Conservation (phyloP, 2,888 invertebrate genomes). For the Drosophila siamana region DNA sequence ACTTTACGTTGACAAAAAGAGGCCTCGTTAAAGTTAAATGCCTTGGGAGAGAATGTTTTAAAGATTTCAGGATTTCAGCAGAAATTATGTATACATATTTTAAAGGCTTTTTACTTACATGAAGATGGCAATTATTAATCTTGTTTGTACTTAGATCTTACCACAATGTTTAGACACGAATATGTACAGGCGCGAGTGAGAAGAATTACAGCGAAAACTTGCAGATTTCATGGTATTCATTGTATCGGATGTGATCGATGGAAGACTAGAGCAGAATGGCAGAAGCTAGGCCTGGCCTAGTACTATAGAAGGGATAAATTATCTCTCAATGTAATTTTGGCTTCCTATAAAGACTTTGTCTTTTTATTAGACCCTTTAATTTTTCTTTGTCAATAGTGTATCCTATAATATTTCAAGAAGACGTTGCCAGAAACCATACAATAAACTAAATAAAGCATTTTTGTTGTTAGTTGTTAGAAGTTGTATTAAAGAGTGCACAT, state of each 20-base stretch:
- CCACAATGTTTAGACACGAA: constrained; percentile 65
- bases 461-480: constrained; percentile 22
- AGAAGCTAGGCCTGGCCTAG: constrained; percentile 45
- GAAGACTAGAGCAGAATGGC: constrained; percentile 67
- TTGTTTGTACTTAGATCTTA: constrained; percentile 47
- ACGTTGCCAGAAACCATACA: constrained; percentile 49
- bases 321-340: background rate
- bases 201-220: constrained; percentile 75
- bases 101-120: constrained; percentile 42
- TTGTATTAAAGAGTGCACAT: constrained; percentile 30
- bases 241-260: constrained; percentile 38
- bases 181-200: constrained; percentile 74
- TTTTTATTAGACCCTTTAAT: background rate
- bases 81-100: background rate
- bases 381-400: background rate
- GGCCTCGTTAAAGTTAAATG: constrained; percentile 31
- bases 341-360: background rate
- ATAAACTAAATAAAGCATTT: constrained; percentile 31
- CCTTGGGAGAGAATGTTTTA: constrained; percentile 13
- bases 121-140: background rate
- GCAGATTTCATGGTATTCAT: background rate
- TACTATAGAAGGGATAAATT: constrained; percentile 20
- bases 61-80: constrained; percentile 6
- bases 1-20: constrained; percentile 51
- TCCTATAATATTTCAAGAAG: constrained; percentile 54